A percentile compares a stretch with the other conserved stretches of the same genome.
phyloP scores from a whole-genome alignment of 23 tunicate species.

The Halocynthia aurantium region DNA sequence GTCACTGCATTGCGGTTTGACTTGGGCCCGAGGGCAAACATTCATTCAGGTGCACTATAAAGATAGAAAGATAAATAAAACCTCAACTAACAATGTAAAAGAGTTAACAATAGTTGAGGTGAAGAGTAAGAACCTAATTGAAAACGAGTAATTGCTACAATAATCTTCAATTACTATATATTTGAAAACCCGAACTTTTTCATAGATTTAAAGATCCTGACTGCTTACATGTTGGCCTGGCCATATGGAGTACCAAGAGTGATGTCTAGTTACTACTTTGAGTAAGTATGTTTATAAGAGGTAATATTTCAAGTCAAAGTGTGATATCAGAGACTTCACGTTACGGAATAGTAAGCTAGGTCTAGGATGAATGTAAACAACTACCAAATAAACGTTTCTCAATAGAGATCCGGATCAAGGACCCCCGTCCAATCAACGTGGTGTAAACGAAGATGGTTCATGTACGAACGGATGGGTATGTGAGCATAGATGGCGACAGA shows the following conservation, averaged over 20 bases:
- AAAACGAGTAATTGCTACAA: too few species aligned
- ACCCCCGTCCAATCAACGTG: conserved; percentile 69
- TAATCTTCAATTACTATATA: too few species aligned
- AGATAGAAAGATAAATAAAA: too few species aligned
- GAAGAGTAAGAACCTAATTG: too few species aligned
- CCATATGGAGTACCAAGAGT: conserved; percentile 89
- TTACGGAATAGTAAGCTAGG: too few species aligned
- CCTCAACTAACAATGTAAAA: too few species aligned
- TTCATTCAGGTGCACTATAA: too few species aligned
- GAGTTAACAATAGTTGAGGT: too few species aligned
- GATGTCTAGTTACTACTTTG: conserved; percentile 93
- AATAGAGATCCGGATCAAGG: conserved; percentile 63
- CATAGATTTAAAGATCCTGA: conserved; percentile 77
- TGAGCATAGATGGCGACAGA: conserved; percentile 98
- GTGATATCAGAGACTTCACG: too few species aligned
- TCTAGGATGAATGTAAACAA: not conserved
- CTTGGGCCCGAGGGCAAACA: not conserved
- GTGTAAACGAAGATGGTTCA: conserved; percentile 53
- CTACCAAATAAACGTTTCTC: not conserved
- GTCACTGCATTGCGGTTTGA: too few species aligned
- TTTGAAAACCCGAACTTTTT: not conserved
- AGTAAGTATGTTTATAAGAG: conserved; percentile 24
- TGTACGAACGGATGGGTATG: conserved; percentile 98
- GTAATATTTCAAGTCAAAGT: not conserved
- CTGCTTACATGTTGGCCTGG: conserved; percentile 99